Percentiles rank a stretch among this genome's conserved stretches.
Evolutionary conservation across 1,140 invertebrate genomes (phyloP).

Genomic region (Ladona fulva): DNA sequence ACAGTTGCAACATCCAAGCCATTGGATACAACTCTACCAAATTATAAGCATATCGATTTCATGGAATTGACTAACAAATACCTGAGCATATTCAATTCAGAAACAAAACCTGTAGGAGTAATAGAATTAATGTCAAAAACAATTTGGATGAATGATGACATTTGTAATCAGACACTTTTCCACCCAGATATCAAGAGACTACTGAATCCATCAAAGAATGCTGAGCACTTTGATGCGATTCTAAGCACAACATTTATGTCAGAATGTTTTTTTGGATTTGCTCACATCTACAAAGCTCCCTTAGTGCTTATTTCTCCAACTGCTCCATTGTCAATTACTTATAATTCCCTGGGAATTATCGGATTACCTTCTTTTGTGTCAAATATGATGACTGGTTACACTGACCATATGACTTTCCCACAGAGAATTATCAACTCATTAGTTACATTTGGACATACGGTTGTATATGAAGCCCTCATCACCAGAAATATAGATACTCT

Average conservation of each 20-base stretch:
- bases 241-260: not conserved
- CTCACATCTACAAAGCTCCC: not conserved
- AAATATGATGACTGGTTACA: not conserved
- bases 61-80: constrained; percentile 31
- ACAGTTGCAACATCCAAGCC: constrained; percentile 57
- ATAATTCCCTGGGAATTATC: not conserved
- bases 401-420: not conserved
- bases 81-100: constrained; percentile 23
- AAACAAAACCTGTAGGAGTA: constrained; percentile 21
- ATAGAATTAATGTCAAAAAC: not conserved
- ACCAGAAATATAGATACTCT: not conserved
- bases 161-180: not conserved
- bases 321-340: not conserved
- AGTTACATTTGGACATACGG: not conserved
- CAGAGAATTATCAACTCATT: not conserved
- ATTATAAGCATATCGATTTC: constrained; percentile 21
- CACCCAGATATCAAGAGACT: not conserved
- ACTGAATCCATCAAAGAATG: not conserved
- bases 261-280: not conserved
- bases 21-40: constrained; percentile 36
- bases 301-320: not conserved
- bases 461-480: not conserved
- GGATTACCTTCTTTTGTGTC: not conserved
- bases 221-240: not conserved
- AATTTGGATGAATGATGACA: not conserved